A percentile compares a stretch with the other conserved stretches of the same genome.
Evolutionary conservation across 2,797 vertebrate genomes (phyloP).

Genomic region (Heterohyrax brucei): DNA sequence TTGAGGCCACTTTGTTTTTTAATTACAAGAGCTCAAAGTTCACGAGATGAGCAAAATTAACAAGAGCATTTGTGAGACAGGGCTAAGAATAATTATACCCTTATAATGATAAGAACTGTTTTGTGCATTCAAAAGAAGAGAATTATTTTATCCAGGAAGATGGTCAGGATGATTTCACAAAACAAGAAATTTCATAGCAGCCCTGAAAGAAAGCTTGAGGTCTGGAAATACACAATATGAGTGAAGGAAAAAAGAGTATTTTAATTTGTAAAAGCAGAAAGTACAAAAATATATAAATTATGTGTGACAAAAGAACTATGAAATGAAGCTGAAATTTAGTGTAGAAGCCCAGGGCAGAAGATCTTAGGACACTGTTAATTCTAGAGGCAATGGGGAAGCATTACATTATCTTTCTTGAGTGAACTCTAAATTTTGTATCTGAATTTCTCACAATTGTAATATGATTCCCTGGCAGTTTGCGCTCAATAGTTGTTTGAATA

Average conservation of each 20-base stretch:
- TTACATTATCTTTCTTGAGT: not conserved
- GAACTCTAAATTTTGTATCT: not conserved
- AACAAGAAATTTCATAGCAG: not conserved
- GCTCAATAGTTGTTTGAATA: not conserved
- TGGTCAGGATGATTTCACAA: not conserved
- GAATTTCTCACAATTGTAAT: conserved; percentile 11
- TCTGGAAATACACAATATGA: not conserved
- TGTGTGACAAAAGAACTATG: not conserved
- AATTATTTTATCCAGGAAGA: conserved; percentile 25
- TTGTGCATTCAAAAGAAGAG: not conserved
- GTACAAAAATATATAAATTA: not conserved
- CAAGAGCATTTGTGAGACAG: not conserved
- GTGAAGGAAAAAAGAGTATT: not conserved
- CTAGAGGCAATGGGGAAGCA: not conserved
- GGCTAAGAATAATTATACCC: not conserved
- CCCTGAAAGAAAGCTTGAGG: not conserved
- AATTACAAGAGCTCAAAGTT: conserved; percentile 25
- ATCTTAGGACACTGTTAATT: not conserved
- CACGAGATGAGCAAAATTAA: conserved; percentile 53
- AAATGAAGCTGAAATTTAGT: not conserved
- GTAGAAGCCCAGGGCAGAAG: not conserved
- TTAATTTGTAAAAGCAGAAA: conserved; percentile 31
- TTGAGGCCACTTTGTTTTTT: not conserved
- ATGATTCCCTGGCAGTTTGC: not conserved
- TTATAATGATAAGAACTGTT: not conserved